phyloP scores from a whole-genome alignment of 2,113 vertebrate genomes.

The Dicentrarchus labrax region DNA sequence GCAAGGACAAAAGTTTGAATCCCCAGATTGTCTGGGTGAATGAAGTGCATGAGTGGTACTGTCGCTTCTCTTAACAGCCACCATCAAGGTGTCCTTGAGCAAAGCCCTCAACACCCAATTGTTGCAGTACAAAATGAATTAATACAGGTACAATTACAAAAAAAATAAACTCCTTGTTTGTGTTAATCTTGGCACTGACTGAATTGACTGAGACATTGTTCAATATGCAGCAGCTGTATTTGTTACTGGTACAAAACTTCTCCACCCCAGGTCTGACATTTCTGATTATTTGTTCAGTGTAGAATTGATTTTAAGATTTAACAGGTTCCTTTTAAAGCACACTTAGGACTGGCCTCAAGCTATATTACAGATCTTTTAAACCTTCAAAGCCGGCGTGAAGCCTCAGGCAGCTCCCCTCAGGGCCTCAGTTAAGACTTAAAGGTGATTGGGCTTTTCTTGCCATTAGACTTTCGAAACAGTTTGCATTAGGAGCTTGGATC shows the following conservation, averaged over 20 bases:
- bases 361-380: conserved; percentile 46
- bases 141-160: not conserved
- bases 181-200: not conserved
- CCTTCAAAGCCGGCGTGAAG: conserved; percentile 33
- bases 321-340: conserved; percentile 37
- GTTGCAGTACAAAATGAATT: conserved; percentile 9
- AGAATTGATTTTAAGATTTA: conserved; percentile 26
- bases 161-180: not conserved
- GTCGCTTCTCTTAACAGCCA: conserved; percentile 29
- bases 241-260: not conserved
- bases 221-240: not conserved
- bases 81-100: conserved; percentile 49
- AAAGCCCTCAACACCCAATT: conserved; percentile 15
- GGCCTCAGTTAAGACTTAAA: conserved; percentile 13
- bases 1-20: conserved; percentile 60
- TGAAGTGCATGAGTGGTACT: conserved; percentile 16
- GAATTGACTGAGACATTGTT: conserved; percentile 4
- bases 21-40: conserved; percentile 25
- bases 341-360: conserved; percentile 2
- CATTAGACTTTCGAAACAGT: conserved; percentile 14
- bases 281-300: conserved; percentile 17
- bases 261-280: conserved; percentile 21
- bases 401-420: conserved; percentile 26
- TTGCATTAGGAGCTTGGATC: conserved; percentile 25
- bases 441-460: conserved; percentile 27